Evolutionary conservation across 2,888 invertebrate genomes (phyloP).

Genomic region (Brachyopa scutellaris): DNA sequence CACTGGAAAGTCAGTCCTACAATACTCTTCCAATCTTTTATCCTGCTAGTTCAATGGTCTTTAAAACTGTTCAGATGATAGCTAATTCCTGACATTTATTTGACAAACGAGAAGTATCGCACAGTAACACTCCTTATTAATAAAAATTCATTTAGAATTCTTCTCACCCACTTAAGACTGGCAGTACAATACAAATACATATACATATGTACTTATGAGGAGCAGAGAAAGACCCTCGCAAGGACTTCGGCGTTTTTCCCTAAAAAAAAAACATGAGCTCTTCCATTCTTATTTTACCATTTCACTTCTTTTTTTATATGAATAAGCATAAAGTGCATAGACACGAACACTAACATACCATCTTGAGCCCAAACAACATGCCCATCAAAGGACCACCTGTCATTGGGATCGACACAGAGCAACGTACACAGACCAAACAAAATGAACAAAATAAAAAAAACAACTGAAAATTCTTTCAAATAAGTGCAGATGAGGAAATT

Average conservation of each 20-base stretch:
- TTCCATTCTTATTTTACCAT: slow-evolving; percentile 49
- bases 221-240: too few species aligned
- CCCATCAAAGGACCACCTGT: slow-evolving; percentile 71
- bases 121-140: too few species aligned
- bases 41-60: too few species aligned
- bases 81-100: too few species aligned
- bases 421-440: slow-evolving; percentile 52
- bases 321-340: slow-evolving; percentile 69
- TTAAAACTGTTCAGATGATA: too few species aligned
- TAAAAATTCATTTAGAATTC: slow-evolving; percentile 18
- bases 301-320: slow-evolving; percentile 54
- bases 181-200: slow-evolving; percentile 38
- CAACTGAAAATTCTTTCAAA: slow-evolving; percentile 52
- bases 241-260: slow-evolving; percentile 5
- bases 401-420: slow-evolving; percentile 65
- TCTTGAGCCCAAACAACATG: slow-evolving; percentile 61
- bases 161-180: slow-evolving; percentile 37
- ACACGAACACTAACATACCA: slow-evolving; percentile 59
- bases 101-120: too few species aligned
- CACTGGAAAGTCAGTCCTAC: too few species aligned
- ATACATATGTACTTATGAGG: slow-evolving; percentile 14
- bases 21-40: too few species aligned
- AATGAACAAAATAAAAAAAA: slow-evolving; percentile 28
- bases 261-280: slow-evolving; percentile 15
- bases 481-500: slow-evolving; percentile 71